Conservation (phyloP, 2,113 vertebrate genomes). For the Butastur rufipennis region DNA sequence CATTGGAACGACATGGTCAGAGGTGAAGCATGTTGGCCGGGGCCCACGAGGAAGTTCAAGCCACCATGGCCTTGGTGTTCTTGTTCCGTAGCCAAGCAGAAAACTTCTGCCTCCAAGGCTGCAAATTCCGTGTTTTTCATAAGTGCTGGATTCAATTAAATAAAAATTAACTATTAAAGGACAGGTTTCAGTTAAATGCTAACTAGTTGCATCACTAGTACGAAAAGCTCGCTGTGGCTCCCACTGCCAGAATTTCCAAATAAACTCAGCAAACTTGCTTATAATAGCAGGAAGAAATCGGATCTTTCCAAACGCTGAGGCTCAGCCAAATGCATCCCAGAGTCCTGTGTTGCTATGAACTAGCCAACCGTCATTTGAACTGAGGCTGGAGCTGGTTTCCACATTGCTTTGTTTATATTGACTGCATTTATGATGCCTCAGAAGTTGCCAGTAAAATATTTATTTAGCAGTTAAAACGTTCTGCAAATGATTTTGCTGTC, state of each 20-base stretch:
- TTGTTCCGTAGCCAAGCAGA: background rate
- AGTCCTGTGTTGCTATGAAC: constrained; percentile 24
- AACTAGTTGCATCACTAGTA: background rate
- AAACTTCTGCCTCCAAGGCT: background rate
- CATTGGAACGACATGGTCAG: fast-evolving
- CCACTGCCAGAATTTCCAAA: constrained; percentile 49
- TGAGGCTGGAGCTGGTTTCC: constrained; percentile 53
- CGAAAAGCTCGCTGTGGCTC: background rate
- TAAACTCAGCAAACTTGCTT: constrained; percentile 62
- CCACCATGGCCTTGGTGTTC: background rate
- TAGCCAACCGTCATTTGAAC: constrained; percentile 22
- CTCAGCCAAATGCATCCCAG: constrained; percentile 67
- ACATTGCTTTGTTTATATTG: constrained; percentile 75
- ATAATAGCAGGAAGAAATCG: constrained; percentile 60
- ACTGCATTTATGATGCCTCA: constrained; percentile 74
- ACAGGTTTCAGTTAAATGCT: background rate
- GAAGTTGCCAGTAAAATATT: constrained; percentile 77
- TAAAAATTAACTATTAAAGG: background rate
- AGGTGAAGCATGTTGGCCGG: fast-evolving
- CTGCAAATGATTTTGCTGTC: constrained; percentile 79
- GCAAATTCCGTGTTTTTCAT: background rate
- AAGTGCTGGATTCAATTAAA: background rate
- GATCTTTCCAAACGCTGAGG: constrained; percentile 41
- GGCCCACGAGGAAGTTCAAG: background rate
- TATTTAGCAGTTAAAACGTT: constrained; percentile 73